Evolutionary conservation across 1,140 invertebrate species (phyloP).

Genomic region (Drosophila mauritiana): DNA sequence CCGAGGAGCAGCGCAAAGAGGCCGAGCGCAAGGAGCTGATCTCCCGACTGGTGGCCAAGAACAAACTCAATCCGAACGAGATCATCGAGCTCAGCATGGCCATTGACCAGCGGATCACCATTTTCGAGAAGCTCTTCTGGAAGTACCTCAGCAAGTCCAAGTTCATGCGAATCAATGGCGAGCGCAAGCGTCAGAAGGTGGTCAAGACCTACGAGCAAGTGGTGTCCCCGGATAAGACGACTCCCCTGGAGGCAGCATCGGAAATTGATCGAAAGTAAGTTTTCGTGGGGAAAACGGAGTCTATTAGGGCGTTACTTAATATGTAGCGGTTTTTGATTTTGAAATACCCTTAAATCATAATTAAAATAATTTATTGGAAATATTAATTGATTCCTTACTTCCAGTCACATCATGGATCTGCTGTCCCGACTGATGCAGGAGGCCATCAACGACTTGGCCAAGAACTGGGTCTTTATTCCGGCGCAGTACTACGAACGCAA

Average conservation of each 20-base stretch:
- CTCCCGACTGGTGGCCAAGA: slow-evolving; percentile 43
- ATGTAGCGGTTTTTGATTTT: too few relatives aligned
- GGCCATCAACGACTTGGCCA: slow-evolving; percentile 65
- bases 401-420: slow-evolving; percentile 58
- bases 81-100: slow-evolving; percentile 71
- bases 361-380: too few relatives aligned
- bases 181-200: slow-evolving; percentile 38
- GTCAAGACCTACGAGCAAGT: slow-evolving; percentile 60
- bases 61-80: slow-evolving; percentile 57
- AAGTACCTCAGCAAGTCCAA: slow-evolving; percentile 74
- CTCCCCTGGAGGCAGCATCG: neutral
- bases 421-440: slow-evolving; percentile 66
- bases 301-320: too few relatives aligned
- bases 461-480: slow-evolving; percentile 78
- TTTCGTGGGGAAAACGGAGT: too few relatives aligned
- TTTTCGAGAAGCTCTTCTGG: slow-evolving; percentile 82
- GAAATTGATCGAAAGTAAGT: slow-evolving; percentile 55
- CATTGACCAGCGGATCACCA: slow-evolving; percentile 71
- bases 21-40: slow-evolving; percentile 49
- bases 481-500: slow-evolving; percentile 61
- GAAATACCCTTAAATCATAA: too few relatives aligned
- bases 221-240: neutral
- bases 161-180: slow-evolving; percentile 65
- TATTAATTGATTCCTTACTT: neutral
- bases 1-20: slow-evolving; percentile 16